These are phyloP conservation scores for Cheilosia scutellata DNA, from an alignment of 2,888 invertebrate species.

Conservation along the genomic window DNA sequence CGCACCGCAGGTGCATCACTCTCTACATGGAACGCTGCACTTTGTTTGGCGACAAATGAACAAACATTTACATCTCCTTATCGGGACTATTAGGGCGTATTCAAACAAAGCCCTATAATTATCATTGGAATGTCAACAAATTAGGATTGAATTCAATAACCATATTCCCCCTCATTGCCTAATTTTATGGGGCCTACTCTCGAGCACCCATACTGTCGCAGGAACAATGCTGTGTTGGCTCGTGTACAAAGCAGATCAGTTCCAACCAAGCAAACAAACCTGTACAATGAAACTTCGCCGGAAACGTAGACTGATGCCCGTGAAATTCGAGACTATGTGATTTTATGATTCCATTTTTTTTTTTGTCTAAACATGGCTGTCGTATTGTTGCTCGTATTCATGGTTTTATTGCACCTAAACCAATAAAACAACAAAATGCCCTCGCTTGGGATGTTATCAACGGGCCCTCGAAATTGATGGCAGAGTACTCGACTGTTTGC, in stretches of 20 bases:
- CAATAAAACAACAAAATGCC: slow-evolving; percentile 49
- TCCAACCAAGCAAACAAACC: slow-evolving; percentile 18
- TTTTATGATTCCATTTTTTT: slow-evolving; percentile 51
- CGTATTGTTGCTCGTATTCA: slow-evolving; percentile 40
- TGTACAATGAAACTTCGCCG: slow-evolving; percentile 14
- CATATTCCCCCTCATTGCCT: slow-evolving; percentile 1
- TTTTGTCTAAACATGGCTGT: not conserved
- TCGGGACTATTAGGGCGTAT: slow-evolving; percentile 27
- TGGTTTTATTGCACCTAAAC: slow-evolving; percentile 57
- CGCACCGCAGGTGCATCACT: slow-evolving; percentile 23
- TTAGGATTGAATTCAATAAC: slow-evolving; percentile 42
- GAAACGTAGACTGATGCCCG: slow-evolving; percentile 22
- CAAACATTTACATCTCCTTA: slow-evolving; percentile 48
- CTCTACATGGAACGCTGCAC: not conserved
- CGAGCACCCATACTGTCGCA: not conserved
- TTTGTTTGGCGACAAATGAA: slow-evolving; percentile 28
- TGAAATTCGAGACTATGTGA: slow-evolving; percentile 31
- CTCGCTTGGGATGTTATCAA: slow-evolving; percentile 35
- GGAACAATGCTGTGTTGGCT: not conserved
- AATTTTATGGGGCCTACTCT: slow-evolving; percentile 21
- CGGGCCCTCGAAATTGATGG: not conserved
- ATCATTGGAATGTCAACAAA: slow-evolving; percentile 41
- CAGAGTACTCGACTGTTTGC: slow-evolving; percentile 39
- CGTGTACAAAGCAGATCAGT: slow-evolving; percentile 25
- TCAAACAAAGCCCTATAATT: slow-evolving; percentile 37